Evolutionary conservation across 2,888 invertebrate genomes (phyloP).

Genomic region (Clanis bilineata): DNA sequence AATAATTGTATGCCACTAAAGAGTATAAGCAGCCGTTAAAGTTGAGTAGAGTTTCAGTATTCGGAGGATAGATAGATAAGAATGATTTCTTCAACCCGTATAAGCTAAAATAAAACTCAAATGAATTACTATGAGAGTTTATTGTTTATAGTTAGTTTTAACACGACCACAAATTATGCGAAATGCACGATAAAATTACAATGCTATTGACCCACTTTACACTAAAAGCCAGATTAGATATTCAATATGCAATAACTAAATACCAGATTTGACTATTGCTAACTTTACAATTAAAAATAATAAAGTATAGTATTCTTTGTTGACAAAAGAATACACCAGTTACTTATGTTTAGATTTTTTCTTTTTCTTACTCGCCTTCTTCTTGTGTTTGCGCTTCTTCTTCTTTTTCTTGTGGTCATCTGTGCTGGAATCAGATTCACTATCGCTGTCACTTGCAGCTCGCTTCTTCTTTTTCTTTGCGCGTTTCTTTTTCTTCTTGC

Average conservation of each 20-base stretch:
- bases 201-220: neutral
- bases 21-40: too few species aligned
- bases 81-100: too few species aligned
- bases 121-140: neutral
- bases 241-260: neutral
- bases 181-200: conserved; percentile 6
- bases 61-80: too few species aligned
- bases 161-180: conserved; percentile 8
- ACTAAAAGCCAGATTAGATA: conserved; percentile 5
- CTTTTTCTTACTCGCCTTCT: conserved; percentile 87
- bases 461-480: conserved; percentile 83
- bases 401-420: conserved; percentile 86
- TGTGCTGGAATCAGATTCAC: conserved; percentile 85
- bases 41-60: too few species aligned
- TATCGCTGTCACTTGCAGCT: conserved; percentile 84
- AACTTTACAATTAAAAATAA: neutral
- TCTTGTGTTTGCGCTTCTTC: conserved; percentile 87
- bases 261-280: neutral
- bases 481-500: conserved; percentile 85
- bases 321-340: conserved; percentile 19
- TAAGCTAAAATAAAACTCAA: neutral
- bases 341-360: conserved; percentile 84
- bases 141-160: conserved; percentile 10
- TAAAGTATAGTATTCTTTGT: neutral
- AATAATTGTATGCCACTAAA: too few species aligned